These are phyloP conservation scores for Gadopsis marmoratus DNA, from an alignment of 2,797 vertebrate genomes.

Conservation along the genomic window DNA sequence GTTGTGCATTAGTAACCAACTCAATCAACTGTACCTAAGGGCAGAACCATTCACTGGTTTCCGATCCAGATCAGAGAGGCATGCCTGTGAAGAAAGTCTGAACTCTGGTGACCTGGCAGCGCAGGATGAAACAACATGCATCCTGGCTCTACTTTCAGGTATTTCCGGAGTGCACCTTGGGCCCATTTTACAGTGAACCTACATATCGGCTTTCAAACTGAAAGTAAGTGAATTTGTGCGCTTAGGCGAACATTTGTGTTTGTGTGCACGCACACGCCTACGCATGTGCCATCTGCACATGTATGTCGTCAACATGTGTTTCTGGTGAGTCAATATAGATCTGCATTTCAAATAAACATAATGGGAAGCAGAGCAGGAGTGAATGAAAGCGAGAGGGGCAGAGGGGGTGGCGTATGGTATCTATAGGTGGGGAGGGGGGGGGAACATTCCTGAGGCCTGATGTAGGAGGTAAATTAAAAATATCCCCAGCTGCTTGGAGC, in stretches of 20 bases:
- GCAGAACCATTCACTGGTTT: slow-evolving; percentile 61
- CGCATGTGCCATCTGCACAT: slow-evolving; percentile 30
- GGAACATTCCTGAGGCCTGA: slow-evolving; percentile 78
- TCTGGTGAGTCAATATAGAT: slow-evolving; percentile 96
- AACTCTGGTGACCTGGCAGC: slow-evolving; percentile 72
- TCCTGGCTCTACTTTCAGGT: slow-evolving; percentile 72
- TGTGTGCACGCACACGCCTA: slow-evolving; percentile 16
- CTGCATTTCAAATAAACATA: slow-evolving; percentile 98
- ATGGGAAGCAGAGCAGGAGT: slow-evolving; percentile 91
- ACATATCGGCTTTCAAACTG: slow-evolving; percentile 73
- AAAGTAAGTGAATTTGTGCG: slow-evolving; percentile 71
- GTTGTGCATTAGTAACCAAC: slow-evolving; percentile 52
- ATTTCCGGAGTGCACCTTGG: slow-evolving; percentile 83
- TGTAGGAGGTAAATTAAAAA: slow-evolving; percentile 84
- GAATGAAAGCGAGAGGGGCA: slow-evolving; percentile 78
- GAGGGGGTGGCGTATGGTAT: slow-evolving; percentile 74
- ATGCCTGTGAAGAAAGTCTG: slow-evolving; percentile 74
- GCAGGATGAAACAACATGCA: slow-evolving; percentile 78
- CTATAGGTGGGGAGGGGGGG: slow-evolving; percentile 85
- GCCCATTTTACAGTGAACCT: slow-evolving; percentile 77
- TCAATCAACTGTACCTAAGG: slow-evolving; percentile 59
- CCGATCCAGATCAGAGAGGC: slow-evolving; percentile 67
- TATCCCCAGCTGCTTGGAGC: slow-evolving; percentile 79
- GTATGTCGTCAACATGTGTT: slow-evolving; percentile 89
- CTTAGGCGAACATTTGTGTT: slow-evolving; percentile 29